phyloP scores from a whole-genome alignment of 2,113 vertebrate genomes.

The Elanus axillaris region DNA sequence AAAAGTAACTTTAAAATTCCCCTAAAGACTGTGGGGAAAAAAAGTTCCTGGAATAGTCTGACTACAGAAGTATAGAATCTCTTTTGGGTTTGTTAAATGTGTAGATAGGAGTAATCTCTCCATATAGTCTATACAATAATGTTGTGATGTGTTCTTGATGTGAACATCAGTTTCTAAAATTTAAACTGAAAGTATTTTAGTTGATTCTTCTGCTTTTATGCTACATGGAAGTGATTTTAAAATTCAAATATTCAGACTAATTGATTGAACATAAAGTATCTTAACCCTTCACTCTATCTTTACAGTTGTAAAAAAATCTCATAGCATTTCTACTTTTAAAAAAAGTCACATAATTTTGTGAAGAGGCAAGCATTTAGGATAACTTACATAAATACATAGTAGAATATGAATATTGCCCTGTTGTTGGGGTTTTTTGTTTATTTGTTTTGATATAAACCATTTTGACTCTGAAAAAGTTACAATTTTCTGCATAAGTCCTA shows the following conservation, averaged over 20 bases:
- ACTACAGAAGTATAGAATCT: background rate
- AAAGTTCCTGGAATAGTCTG: background rate
- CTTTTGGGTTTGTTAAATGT: background rate
- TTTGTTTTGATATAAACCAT: background rate
- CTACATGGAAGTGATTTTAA: background rate
- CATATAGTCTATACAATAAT: background rate
- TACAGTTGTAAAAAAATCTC: background rate
- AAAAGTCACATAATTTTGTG: background rate
- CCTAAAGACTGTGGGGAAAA: accelerated
- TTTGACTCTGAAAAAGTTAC: background rate
- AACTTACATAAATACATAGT: background rate
- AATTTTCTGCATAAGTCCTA: background rate
- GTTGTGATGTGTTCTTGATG: background rate
- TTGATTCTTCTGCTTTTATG: background rate
- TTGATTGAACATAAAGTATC: background rate
- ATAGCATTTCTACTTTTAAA: background rate
- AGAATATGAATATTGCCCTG: background rate
- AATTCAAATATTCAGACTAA: background rate
- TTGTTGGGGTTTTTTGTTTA: background rate
- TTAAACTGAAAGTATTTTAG: background rate
- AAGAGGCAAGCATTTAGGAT: background rate
- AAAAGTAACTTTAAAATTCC: background rate
- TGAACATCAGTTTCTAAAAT: background rate
- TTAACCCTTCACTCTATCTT: background rate
- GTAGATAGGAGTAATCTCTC: background rate